Conservation (phyloP, 2,888 invertebrate species). For the Campaea margaritaria region DNA sequence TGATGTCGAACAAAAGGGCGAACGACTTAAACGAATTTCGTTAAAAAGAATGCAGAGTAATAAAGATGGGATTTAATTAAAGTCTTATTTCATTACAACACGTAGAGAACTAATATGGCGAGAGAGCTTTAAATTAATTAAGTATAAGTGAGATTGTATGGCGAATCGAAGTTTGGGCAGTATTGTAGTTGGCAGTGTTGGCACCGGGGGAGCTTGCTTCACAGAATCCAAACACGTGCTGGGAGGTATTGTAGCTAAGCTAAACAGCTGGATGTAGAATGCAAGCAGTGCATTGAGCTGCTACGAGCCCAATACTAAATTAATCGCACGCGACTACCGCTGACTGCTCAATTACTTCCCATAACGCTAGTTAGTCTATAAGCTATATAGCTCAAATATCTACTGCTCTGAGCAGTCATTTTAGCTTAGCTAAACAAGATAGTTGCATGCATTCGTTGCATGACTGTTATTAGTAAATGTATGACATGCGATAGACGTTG, state of each 20-base stretch:
- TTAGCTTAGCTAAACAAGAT: too few species aligned
- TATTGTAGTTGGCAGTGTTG: slow-evolving; percentile 48
- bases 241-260: slow-evolving; percentile 20
- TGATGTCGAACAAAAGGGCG: slow-evolving; percentile 39
- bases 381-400: too few species aligned
- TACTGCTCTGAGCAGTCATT: too few species aligned
- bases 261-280: slow-evolving; percentile 17
- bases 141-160: slow-evolving; percentile 36
- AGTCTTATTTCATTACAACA: slow-evolving; percentile 35
- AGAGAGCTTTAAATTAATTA: slow-evolving; percentile 37
- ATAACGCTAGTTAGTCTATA: too few species aligned
- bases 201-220: slow-evolving; percentile 8
- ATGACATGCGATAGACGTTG: too few species aligned
- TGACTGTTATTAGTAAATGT: too few species aligned
- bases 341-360: slow-evolving; percentile 9
- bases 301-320: slow-evolving; percentile 15
- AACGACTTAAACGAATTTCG: slow-evolving; percentile 42
- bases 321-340: slow-evolving; percentile 10
- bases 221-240: slow-evolving; percentile 18
- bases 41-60: slow-evolving; percentile 41
- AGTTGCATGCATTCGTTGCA: too few species aligned
- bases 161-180: slow-evolving; percentile 39
- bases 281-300: slow-evolving; percentile 18
- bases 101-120: slow-evolving; percentile 34
- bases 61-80: slow-evolving; percentile 42